Percentiles rank a stretch among this genome's conserved stretches.
Evolutionary conservation across 2,888 invertebrate genomes (phyloP).

Genomic region (Biston betularia): DNA sequence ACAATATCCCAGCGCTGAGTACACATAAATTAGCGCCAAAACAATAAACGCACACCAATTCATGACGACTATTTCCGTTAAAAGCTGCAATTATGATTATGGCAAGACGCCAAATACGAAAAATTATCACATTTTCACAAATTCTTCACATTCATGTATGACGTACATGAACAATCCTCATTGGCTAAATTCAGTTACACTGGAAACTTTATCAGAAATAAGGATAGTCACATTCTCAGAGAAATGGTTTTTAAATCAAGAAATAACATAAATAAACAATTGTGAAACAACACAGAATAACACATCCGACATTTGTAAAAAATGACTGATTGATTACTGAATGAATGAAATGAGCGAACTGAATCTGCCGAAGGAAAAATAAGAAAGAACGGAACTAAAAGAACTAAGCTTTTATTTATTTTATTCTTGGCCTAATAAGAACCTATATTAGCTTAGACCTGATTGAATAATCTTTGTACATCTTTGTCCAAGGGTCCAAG

Average conservation of each 20-base stretch:
- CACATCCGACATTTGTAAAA: conserved; percentile 73
- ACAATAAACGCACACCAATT: conserved; percentile 64
- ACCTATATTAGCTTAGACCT: too few relatives aligned
- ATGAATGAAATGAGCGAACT: conserved; percentile 16
- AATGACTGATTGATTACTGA: conserved; percentile 56
- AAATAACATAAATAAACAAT: conserved; percentile 76
- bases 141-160: conserved; percentile 67
- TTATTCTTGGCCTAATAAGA: too few relatives aligned
- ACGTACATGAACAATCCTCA: conserved; percentile 44
- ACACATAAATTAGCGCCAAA: conserved; percentile 60
- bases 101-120: conserved; percentile 82
- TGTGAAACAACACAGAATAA: conserved; percentile 62
- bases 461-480: too few relatives aligned
- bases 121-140: conserved; percentile 81
- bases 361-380: too few relatives aligned
- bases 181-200: conserved; percentile 38
- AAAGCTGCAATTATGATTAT: conserved; percentile 72
- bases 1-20: conserved; percentile 65
- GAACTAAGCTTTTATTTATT: too few relatives aligned
- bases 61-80: conserved; percentile 72
- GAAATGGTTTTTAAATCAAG: conserved; percentile 44
- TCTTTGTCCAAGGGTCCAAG: too few relatives aligned
- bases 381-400: too few relatives aligned
- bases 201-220: conserved; percentile 44
- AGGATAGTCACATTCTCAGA: conserved; percentile 52